Percentiles rank a stretch among this genome's conserved stretches.
These are phyloP conservation scores for Chrysaora quinquecirrha DNA, from an alignment of 30 jellyfish, hydroid and myxozoan genomes.

Conservation along the genomic window DNA sequence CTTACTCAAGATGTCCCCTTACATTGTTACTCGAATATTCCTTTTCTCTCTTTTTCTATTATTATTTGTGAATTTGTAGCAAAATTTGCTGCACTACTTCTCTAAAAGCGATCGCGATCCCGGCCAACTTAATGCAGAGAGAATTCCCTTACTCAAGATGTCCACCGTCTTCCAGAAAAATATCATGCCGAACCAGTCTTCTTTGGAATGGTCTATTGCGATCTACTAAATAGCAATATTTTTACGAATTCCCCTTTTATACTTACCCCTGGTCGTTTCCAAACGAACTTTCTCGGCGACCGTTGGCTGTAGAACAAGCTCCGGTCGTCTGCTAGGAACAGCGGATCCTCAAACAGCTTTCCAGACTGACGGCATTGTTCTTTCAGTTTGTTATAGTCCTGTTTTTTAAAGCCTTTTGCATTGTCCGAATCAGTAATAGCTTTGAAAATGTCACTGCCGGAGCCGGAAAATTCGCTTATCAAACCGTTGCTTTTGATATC, in stretches of 20 bases:
- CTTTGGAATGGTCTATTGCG: not conserved
- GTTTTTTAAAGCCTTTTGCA: slow-evolving; percentile 57
- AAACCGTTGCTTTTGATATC: slow-evolving; percentile 33
- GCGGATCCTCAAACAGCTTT: slow-evolving; percentile 59
- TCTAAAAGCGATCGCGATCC: too few species aligned
- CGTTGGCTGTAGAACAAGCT: slow-evolving; percentile 63
- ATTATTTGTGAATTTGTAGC: too few species aligned
- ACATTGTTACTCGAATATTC: too few species aligned
- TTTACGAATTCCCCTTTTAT: not conserved
- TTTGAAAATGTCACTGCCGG: slow-evolving; percentile 58
- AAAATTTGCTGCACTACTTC: too few species aligned
- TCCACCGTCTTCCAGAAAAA: too few species aligned
- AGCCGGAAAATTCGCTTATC: slow-evolving; percentile 39
- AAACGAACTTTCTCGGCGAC: slow-evolving; percentile 67
- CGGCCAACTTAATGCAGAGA: too few species aligned
- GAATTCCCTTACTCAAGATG: too few species aligned
- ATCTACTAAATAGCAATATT: not conserved
- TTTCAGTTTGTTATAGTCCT: slow-evolving; percentile 62
- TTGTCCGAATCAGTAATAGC: slow-evolving; percentile 35
- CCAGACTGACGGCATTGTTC: slow-evolving; percentile 58
- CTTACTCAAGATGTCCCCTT: too few species aligned
- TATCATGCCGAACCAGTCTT: not conserved
- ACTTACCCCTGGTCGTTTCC: slow-evolving; percentile 81
- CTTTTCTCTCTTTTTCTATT: too few species aligned
- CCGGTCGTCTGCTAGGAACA: slow-evolving; percentile 65